Base-by-base conservation (phyloP, 2,113 vertebrate species). In the Bombycilla garrulus region DNA sequence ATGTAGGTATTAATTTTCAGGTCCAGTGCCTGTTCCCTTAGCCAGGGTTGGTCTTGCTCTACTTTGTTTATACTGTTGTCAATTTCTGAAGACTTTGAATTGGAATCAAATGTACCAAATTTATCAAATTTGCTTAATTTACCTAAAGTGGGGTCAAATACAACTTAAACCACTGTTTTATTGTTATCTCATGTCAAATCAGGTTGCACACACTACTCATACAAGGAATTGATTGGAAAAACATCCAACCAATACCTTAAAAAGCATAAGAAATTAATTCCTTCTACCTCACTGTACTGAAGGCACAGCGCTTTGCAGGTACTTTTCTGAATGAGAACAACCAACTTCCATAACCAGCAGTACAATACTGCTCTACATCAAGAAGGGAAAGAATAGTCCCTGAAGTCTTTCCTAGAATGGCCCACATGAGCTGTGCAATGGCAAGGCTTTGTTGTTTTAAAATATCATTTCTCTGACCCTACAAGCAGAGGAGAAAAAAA, bases 341-440 rank as follows among this genome's bases (percentile, higher is more conserved):
- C 18, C 42, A 82, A 35, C 18, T 72, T 77, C 76, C 18, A 44
- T 20, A 73, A 86, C 50, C 79, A 90, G 82, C 13, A 80, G 67
- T 22, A 47, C 72, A 83, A 66, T 17, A 61, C 17, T 45, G 18
- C 31, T 76, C 38, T 40, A 40, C 5, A 24, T 66, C 15, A 48
- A 18, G 33, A 82, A 69, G 20, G 12, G 23, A 54, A 86, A 90
- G 24, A 26, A 78, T 58, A 92, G 10, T 14, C 28, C 67, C 54
- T 57, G 19, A 45, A 61, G 22, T 38, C 42, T 62, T 74, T 33
- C 57, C 80, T 31, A 42, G 45, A 90, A 65, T 22, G 15, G 36
- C 40, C 45, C 26, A 65, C 0, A 0, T 53, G 54, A 88, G 61
- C 17, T 31, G 12, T 0, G 0, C 35, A 54, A 69, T 3, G 2